A percentile compares a stretch with the other conserved stretches of the same genome.
Conservation (phyloP, 2,888 invertebrate genomes). For the Diploptera punctata region DNA sequence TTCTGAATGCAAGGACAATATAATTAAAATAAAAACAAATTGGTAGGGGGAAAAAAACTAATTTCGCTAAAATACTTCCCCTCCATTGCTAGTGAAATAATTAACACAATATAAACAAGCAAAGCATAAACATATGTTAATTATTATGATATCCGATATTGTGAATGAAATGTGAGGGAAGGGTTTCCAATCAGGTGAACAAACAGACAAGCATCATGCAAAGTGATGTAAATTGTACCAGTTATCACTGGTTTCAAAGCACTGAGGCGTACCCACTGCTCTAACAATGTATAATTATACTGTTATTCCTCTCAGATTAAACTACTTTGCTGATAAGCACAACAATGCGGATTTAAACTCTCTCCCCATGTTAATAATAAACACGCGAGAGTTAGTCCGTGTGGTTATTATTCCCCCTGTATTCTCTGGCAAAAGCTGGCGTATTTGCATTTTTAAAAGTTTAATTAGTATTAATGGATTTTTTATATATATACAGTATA, state of each 20-base stretch:
- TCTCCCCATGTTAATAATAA: conserved; percentile 10
- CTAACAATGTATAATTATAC: conserved; percentile 12
- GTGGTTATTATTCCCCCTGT: no score
- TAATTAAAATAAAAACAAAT: no score
- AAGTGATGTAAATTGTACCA: conserved; percentile 6
- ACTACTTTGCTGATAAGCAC: background rate
- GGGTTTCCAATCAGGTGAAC: conserved; percentile 10
- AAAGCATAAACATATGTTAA: no score
- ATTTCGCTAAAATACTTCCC: no score
- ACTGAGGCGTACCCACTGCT: background rate
- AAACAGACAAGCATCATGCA: background rate
- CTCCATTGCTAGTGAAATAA: no score
- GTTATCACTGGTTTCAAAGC: background rate
- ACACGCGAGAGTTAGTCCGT: conserved; percentile 9
- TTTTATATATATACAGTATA: no score
- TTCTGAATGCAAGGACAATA: no score
- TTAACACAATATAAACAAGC: no score
- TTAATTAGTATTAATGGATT: no score
- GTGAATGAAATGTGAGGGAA: background rate
- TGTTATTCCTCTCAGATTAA: background rate
- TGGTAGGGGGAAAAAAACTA: no score
- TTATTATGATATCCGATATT: conserved; percentile 10
- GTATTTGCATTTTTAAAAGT: no score
- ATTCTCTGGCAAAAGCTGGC: no score
- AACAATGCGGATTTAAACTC: conserved; percentile 4